phyloP scores from a whole-genome alignment of 2,797 vertebrate species.

The Poeciliopsis turneri region DNA sequence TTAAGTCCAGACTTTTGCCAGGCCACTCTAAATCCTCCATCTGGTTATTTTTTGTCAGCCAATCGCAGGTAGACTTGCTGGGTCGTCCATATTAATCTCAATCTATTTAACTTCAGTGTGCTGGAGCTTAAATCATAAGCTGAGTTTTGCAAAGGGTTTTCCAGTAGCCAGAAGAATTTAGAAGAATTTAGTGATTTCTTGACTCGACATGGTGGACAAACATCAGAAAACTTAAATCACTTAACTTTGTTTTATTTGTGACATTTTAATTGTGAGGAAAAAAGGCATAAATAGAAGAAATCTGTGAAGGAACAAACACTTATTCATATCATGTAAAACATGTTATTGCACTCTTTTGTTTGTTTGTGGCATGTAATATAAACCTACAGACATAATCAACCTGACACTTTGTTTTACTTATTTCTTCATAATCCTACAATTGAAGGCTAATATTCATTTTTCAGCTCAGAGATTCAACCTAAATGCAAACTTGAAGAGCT shows the following conservation, averaged over 20 bases:
- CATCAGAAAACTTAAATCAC: not conserved
- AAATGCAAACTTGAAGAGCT: slow-evolving; percentile 45
- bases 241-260: not conserved
- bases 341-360: not conserved
- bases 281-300: not conserved
- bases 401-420: slow-evolving; percentile 23
- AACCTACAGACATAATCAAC: slow-evolving; percentile 34
- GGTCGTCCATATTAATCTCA: not conserved
- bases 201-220: not conserved
- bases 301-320: not conserved
- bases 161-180: not conserved
- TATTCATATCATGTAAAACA: not conserved
- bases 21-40: not conserved
- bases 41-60: not conserved
- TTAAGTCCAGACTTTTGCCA: not conserved
- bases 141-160: not conserved
- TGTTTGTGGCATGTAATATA: slow-evolving; percentile 20
- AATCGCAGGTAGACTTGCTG: not conserved
- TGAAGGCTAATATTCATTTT: slow-evolving; percentile 50
- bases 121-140: not conserved
- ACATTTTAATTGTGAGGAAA: not conserved
- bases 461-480: slow-evolving; percentile 66
- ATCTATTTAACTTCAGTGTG: not conserved
- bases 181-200: not conserved
- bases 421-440: slow-evolving; percentile 47